Base-by-base conservation (phyloP, 2,797 vertebrate genomes). In the Morus bassanus region DNA sequence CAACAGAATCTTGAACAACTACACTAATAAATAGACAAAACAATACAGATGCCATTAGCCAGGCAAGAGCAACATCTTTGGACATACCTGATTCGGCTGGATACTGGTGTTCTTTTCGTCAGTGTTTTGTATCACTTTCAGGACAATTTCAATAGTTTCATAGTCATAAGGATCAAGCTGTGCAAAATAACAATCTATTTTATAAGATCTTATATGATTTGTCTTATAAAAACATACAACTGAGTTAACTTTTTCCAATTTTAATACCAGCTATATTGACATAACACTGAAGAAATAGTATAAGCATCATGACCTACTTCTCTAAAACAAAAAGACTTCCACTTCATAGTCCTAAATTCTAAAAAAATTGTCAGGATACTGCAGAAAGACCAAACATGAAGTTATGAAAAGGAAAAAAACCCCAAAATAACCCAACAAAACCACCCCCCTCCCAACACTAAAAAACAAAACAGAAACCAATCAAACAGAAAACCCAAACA, bases 141-240 rank as follows among this genome's bases (percentile, higher is more conserved):
- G 98, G 78, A 99, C 97, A 24, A 98, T 98, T 96, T 99, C 99
- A 28, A 99, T 99, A 92, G 98, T 98, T 98, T 99, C 99, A 22
- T 99, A 99, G 95, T 99, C 99, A 89, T 99, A 99, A 9, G 99
- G 99, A 96, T 99, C 99, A 95, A 99, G 98, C 99, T 99, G 98
- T 61, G 90, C 33, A 95, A 93, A 95, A 91, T 6, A 97, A 87
- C 3, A 0, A 53, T 39, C 3, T 56, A 2, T 39, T 86, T 89
- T 41, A 50, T 16, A 48, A 79, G 33, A 9, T 43, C 10, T 63
- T 21, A 13, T 2, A 33, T n/a, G 18, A 68, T 63, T 76, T 72
- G 10, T 68, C 35, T 80, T n/a, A 35, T 11, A 57, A 87, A 43
- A 84, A 28, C 5, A 18, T 6, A 10, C 0, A 68, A 27, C 6